These are phyloP conservation scores for Holacanthus passer DNA, from an alignment of 2,113 vertebrate genomes.

Conservation along the genomic window DNA sequence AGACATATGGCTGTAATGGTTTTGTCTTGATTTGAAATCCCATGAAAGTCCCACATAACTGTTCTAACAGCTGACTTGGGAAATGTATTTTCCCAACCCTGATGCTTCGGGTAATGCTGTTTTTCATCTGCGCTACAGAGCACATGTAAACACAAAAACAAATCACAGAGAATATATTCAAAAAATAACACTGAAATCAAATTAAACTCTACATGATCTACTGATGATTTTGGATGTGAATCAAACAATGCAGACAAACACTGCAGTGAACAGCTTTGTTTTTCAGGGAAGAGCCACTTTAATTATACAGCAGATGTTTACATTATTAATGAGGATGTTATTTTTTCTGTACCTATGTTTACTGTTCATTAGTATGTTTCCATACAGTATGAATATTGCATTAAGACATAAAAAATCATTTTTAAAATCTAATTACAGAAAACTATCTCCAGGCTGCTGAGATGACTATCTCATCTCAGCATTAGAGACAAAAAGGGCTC, in stretches of 20 bases:
- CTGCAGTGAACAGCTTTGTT: slow-evolving; percentile 45
- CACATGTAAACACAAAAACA: slow-evolving; percentile 34
- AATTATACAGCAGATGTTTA: slow-evolving; percentile 65
- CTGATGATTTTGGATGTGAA: slow-evolving; percentile 29
- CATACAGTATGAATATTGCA: slow-evolving; percentile 47
- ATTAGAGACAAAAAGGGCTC: slow-evolving; percentile 26
- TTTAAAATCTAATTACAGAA: slow-evolving; percentile 46
- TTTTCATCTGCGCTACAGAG: slow-evolving; percentile 22
- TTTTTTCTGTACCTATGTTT: slow-evolving; percentile 54
- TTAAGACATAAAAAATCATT: slow-evolving; percentile 11
- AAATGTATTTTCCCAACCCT: slow-evolving; percentile 17
- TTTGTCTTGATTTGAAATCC: slow-evolving; percentile 44
- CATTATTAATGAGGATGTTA: slow-evolving; percentile 65
- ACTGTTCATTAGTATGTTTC: slow-evolving; percentile 54
- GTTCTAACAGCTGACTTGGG: slow-evolving; percentile 19
- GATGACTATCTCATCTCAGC: slow-evolving; percentile 11
- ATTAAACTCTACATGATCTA: slow-evolving; percentile 15
- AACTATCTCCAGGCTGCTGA: slow-evolving; percentile 33
- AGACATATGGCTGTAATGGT: slow-evolving; percentile 7
- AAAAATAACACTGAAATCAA: slow-evolving; percentile 27
- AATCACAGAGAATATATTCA: slow-evolving; percentile 34
- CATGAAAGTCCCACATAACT: slow-evolving; percentile 16
- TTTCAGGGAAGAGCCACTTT: slow-evolving; percentile 49
- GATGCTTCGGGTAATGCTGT: slow-evolving; percentile 15
- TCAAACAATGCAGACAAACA: slow-evolving; percentile 25